Evolutionary conservation across 2,888 invertebrate species (phyloP).

Genomic region (Zonitis immaculata): DNA sequence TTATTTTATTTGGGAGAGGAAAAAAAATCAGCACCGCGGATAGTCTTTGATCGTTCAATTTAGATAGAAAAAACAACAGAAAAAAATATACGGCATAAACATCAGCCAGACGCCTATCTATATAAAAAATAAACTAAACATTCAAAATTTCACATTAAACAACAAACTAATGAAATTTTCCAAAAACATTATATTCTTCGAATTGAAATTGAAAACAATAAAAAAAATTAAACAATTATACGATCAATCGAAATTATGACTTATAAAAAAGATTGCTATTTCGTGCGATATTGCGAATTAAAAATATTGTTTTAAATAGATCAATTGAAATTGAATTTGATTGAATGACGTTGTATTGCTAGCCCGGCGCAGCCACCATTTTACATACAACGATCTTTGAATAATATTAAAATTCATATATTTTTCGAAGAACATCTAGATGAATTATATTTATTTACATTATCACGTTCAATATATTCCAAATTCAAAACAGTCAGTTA

Average conservation of each 20-base stretch:
- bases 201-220: not conserved
- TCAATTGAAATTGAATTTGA: not conserved
- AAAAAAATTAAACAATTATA: too few relatives aligned
- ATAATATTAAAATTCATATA: too few relatives aligned
- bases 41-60: not conserved
- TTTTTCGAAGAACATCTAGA: too few relatives aligned
- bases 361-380: constrained; percentile 5
- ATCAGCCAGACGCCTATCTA: not conserved
- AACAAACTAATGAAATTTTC: not conserved
- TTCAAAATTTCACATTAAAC: not conserved
- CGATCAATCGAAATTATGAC: not conserved
- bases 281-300: not conserved
- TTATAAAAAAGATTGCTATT: not conserved
- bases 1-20: not conserved
- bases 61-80: not conserved
- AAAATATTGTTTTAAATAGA: not conserved
- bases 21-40: not conserved
- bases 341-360: not conserved
- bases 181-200: not conserved
- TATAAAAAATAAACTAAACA: constrained; percentile 6
- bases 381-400: not conserved
- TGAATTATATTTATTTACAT: constrained; percentile 23
- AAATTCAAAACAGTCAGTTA: constrained; percentile 15
- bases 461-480: constrained; percentile 17
- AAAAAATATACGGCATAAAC: not conserved